phyloP scores from a whole-genome alignment of 2,113 vertebrate genomes.

The Callithrix jacchus region DNA sequence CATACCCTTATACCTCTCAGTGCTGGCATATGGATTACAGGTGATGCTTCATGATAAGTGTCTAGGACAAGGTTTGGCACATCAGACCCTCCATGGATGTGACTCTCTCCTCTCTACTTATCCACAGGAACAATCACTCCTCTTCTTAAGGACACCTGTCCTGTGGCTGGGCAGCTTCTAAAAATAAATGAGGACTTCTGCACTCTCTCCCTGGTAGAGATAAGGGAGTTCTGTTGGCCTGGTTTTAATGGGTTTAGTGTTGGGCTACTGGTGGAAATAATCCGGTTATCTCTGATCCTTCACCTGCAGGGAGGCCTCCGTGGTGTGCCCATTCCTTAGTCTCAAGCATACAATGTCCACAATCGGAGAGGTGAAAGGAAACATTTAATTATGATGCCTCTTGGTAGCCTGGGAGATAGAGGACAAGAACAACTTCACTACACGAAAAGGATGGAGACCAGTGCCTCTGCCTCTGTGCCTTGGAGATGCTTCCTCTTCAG shows the following conservation, averaged over 20 bases:
- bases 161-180: not conserved
- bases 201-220: not conserved
- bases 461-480: not conserved
- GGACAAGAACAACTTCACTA: not conserved
- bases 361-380: not conserved
- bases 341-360: accelerated
- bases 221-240: not conserved
- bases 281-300: not conserved
- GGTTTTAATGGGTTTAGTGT: not conserved
- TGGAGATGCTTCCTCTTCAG: not conserved
- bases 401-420: not conserved
- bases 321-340: not conserved
- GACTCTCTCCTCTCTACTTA: not conserved
- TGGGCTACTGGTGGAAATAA: not conserved
- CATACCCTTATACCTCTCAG: not conserved
- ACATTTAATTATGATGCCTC: not conserved
- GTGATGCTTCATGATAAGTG: accelerated
- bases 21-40: not conserved
- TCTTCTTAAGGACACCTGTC: not conserved
- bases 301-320: not conserved
- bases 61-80: no score
- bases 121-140: not conserved
- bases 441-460: not conserved
- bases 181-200: not conserved
- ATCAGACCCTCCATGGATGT: not conserved